Base-by-base conservation (phyloP, 1,140 invertebrate genomes). In the Conus betulinus region DNA sequence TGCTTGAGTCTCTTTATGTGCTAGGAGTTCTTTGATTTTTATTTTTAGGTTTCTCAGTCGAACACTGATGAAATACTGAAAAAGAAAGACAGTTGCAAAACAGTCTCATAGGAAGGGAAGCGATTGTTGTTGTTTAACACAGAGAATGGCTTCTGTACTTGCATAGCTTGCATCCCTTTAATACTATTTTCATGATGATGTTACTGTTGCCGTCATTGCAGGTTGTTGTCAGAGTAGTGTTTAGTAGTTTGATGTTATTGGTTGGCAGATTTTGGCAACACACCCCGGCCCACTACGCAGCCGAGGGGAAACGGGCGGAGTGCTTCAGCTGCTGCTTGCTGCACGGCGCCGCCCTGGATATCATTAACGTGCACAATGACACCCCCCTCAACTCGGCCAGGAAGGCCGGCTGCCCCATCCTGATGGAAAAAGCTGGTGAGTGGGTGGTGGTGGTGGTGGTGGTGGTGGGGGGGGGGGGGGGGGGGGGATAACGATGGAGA, bases 291-390 rank as follows among this genome's bases (percentile, higher is more conserved):
- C 94, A 95, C 88, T 94, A 92, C 91, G 93, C 94, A 1, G 92
- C 91, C 55, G 92, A 94, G 76, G 90, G 89, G 51, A 92, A 93
- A 5, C 89, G 91, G 53, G 92, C 94, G n/a, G 92, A 93, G 25
- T 94, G 93, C 87, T 91, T 95, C 52, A 95, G 94, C 89, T 95
- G 94, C 91, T 94, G 91, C 85, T 84, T 94, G 11, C 93, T 93
- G 52, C 94, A 95, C 90, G 93, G 92, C 71, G 94, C 92, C 6
- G 90, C 92, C 60, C 88, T 93, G 74, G 89, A 91, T 17, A 88
- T 92, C 23, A 85, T 91, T 55, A 95, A 95, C 78, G 89, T 92
- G 15, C 92, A 91, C 88, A 92, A 92, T 13, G 94, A 94, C 83
- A 93, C 85, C 25, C 92, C 93, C 8, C 76, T 95, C 13, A 92